These are phyloP conservation scores for Pelodytes ibericus DNA, from an alignment of 2,797 vertebrate genomes.

Conservation along the genomic window DNA sequence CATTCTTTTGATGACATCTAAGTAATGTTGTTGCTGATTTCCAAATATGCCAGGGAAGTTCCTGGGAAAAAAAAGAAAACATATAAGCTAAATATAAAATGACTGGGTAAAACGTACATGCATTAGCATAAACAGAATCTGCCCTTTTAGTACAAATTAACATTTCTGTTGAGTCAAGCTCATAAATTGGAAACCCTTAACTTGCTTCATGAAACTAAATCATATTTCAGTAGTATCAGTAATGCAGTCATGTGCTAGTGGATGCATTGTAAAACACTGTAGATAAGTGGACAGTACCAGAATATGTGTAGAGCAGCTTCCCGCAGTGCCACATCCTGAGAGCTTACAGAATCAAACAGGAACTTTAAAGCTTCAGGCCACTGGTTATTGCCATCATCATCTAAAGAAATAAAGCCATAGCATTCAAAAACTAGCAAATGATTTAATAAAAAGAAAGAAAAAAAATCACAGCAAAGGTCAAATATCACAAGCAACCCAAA, in stretches of 20 bases:
- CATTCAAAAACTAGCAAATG: not conserved
- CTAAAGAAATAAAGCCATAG: conserved; percentile 65
- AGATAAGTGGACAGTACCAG: conserved; percentile 75
- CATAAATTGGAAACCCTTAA: too few relatives aligned
- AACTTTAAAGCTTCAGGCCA: conserved; percentile 98
- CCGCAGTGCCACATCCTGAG: conserved; percentile 85
- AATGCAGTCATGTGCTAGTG: too few relatives aligned
- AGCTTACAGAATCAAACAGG: conserved; percentile 96
- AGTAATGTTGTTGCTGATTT: conserved; percentile 97
- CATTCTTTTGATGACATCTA: conserved; percentile 98
- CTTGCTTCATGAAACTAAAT: too few relatives aligned
- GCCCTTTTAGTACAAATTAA: too few relatives aligned
- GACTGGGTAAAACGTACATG: not conserved
- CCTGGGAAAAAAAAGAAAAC: conserved; percentile 69
- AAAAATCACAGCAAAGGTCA: too few relatives aligned
- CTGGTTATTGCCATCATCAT: conserved; percentile 96
- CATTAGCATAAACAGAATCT: too few relatives aligned
- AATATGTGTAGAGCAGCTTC: conserved; percentile 97
- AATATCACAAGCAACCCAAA: too few relatives aligned
- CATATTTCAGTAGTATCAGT: too few relatives aligned
- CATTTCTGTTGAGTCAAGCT: too few relatives aligned
- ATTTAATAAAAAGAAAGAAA: too few relatives aligned
- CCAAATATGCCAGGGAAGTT: conserved; percentile 99
- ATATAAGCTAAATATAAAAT: not conserved
- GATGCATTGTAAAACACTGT: not conserved